A percentile compares a stretch with the other conserved stretches of the same genome.
phyloP scores from a whole-genome alignment of 2,888 invertebrate species.

The Pachymerium ferrugineum region DNA sequence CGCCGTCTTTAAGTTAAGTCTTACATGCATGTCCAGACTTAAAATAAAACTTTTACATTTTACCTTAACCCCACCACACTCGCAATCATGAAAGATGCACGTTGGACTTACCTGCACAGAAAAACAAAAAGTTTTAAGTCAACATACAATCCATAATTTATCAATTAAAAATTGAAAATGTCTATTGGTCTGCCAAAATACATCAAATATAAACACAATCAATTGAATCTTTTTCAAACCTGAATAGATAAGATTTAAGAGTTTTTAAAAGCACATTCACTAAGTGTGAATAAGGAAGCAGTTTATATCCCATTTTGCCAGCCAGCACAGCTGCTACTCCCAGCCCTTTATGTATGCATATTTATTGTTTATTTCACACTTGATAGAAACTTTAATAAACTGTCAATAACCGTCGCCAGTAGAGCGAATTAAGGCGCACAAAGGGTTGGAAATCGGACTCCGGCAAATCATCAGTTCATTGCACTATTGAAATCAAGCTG shows the following conservation, averaged over 20 bases:
- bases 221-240: neutral
- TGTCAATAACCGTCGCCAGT: constrained; percentile 28
- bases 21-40: too few relatives aligned
- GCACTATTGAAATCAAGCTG: neutral
- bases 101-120: neutral
- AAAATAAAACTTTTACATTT: neutral
- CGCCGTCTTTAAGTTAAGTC: too few relatives aligned
- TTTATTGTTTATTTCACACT: constrained; percentile 31
- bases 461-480: constrained; percentile 15
- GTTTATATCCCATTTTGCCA: neutral
- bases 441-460: constrained; percentile 23
- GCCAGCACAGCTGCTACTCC: constrained; percentile 12
- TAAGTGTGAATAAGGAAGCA: neutral
- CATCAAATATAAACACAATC: neutral
- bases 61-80: neutral
- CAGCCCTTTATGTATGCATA: constrained; percentile 20
- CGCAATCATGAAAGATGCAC: neutral
- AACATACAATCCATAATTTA: neutral
- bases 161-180: neutral
- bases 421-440: constrained; percentile 10
- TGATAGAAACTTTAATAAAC: constrained; percentile 26
- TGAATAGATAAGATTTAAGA: neutral
- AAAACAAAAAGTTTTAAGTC: neutral
- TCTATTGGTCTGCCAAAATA: constrained; percentile 12
- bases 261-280: neutral